These are phyloP conservation scores for Rambutsinella grinnellia DNA, from an alignment of 2,888 invertebrate species.

Conservation along the genomic window DNA sequence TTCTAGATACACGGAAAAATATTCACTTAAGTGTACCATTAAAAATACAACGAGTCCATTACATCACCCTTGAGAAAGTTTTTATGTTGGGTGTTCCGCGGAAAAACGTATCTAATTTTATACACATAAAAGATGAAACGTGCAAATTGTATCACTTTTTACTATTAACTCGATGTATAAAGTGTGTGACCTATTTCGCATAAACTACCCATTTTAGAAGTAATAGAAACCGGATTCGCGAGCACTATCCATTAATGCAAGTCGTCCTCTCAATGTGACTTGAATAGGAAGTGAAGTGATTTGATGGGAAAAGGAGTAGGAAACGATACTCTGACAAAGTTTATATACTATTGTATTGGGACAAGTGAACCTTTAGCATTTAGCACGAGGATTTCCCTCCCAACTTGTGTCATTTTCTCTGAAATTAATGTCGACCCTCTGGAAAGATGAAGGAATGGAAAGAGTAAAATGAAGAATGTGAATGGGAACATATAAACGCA, in stretches of 20 bases:
- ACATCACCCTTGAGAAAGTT: neutral
- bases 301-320: neutral
- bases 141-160: neutral
- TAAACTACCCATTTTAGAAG: neutral
- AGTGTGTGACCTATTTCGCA: neutral
- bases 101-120: neutral
- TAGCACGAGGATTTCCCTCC: too few species aligned
- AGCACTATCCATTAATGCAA: neutral
- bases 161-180: neutral
- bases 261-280: neutral
- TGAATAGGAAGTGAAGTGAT: neutral
- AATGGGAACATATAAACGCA: neutral
- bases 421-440: too few species aligned
- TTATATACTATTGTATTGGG: neutral
- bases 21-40: neutral
- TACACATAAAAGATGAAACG: neutral
- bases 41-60: neutral
- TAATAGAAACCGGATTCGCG: neutral
- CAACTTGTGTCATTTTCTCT: neutral
- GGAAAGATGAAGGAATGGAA: neutral
- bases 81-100: neutral
- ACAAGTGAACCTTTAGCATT: too few species aligned
- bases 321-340: neutral
- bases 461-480: neutral
- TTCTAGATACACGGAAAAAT: slow-evolving; percentile 28